phyloP scores from a whole-genome alignment of 2,888 invertebrate species.

The Candidula unifasciata region DNA sequence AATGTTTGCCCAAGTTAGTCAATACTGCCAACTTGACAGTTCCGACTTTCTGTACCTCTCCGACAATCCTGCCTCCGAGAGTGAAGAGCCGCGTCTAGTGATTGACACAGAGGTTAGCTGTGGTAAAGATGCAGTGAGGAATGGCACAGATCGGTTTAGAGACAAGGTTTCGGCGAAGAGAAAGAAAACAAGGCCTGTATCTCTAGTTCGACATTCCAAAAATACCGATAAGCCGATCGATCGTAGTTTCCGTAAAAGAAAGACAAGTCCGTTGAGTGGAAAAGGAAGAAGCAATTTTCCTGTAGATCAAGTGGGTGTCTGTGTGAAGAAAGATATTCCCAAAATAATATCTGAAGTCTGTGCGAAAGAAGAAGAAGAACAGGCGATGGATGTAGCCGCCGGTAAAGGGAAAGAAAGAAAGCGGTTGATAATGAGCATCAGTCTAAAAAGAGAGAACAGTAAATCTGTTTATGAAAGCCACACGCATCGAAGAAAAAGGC shows the following conservation, averaged over 20 bases:
- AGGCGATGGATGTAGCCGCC: neutral
- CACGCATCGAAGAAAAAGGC: slow-evolving; percentile 1
- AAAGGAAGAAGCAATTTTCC: too few species aligned
- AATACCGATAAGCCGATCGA: too few species aligned
- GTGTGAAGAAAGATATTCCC: too few species aligned
- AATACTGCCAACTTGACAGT: slow-evolving; percentile 30
- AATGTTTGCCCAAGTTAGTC: slow-evolving; percentile 37
- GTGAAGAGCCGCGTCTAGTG: slow-evolving; percentile 37
- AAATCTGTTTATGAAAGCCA: neutral
- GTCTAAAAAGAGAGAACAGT: neutral
- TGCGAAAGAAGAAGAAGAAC: too few species aligned
- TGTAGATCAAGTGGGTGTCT: too few species aligned
- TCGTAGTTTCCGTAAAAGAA: too few species aligned
- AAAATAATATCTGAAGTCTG: too few species aligned
- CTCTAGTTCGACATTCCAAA: too few species aligned
- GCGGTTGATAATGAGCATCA: slow-evolving; percentile 19
- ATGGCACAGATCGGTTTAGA: neutral
- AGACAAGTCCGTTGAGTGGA: too few species aligned
- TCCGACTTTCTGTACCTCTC: neutral
- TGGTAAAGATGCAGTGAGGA: neutral
- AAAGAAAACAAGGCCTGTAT: neutral
- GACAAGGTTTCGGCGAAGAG: neutral
- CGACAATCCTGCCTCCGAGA: slow-evolving; percentile 31
- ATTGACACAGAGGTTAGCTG: slow-evolving; percentile 37
- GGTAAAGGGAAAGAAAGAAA: neutral